Conservation (phyloP, 2,113 vertebrate genomes). For the Bufo bufo region DNA sequence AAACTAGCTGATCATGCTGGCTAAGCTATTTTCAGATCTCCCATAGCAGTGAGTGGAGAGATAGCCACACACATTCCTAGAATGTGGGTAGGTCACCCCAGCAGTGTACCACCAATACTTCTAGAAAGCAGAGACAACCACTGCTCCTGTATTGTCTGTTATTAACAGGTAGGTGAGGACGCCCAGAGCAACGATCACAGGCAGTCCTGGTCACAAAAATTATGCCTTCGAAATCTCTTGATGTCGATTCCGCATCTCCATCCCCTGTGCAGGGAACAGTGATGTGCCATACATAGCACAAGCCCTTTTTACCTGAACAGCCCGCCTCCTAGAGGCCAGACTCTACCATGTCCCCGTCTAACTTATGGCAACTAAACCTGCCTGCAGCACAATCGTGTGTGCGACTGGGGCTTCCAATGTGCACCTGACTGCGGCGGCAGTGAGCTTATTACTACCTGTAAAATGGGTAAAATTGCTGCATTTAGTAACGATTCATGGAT, state of each 20-base stretch:
- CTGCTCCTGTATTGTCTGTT: background rate
- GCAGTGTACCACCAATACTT: no score
- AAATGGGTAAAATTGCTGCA: no score
- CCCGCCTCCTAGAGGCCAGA: background rate
- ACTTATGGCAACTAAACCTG: background rate
- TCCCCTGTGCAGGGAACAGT: conserved; percentile 11
- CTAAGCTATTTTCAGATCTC: no score
- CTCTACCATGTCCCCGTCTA: rapidly evolving
- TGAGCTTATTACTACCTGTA: no score
- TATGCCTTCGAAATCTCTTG: conserved; percentile 99
- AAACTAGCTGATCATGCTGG: no score
- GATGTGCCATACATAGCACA: conserved; percentile 86
- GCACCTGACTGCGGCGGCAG: no score
- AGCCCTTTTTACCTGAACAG: conserved; percentile 85
- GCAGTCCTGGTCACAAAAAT: conserved; percentile 78
- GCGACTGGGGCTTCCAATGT: no score
- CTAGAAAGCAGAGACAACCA: no score
- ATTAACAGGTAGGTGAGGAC: conserved; percentile 46
- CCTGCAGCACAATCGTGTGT: no score
- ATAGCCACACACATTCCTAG: no score
- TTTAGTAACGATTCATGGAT: background rate
- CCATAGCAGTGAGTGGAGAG: no score
- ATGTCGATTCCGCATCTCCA: conserved; percentile 90
- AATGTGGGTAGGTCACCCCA: no score
- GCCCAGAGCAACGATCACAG: conserved; percentile 76